These are phyloP conservation scores for Pipistrellus kuhlii DNA, from an alignment of 2,797 vertebrate species.

Conservation along the genomic window DNA sequence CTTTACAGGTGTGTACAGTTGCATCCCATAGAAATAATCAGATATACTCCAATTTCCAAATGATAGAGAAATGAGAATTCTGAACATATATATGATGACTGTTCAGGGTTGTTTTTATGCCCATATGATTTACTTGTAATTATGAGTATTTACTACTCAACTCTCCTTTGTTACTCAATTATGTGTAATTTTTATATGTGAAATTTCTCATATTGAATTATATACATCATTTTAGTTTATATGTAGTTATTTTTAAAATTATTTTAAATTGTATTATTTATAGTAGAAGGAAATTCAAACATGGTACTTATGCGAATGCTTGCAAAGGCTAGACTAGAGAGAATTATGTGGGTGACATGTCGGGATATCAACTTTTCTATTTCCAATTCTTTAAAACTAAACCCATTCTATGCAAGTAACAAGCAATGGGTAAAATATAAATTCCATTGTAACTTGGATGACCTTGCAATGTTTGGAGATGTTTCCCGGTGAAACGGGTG, in stretches of 20 bases:
- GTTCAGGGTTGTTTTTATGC: background rate
- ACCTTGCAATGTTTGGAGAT: background rate
- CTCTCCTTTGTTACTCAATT: background rate
- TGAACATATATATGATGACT: background rate
- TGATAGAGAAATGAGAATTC: background rate
- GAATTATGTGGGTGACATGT: background rate
- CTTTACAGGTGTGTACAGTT: background rate
- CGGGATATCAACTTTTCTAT: background rate
- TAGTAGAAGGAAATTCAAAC: background rate
- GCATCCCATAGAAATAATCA: background rate
- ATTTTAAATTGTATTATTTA: conserved; percentile 10
- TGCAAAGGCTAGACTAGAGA: background rate
- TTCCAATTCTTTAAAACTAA: background rate
- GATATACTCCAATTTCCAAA: background rate
- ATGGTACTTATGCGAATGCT: background rate
- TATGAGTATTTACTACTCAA: background rate
- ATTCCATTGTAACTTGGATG: background rate
- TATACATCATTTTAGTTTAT: background rate
- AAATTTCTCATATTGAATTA: background rate
- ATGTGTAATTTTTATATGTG: background rate
- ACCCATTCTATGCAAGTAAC: background rate
- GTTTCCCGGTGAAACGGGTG: background rate
- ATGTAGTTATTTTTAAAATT: background rate
- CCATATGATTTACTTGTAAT: background rate
- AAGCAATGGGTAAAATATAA: background rate